Percentiles rank a stretch among this genome's conserved stretches.
phyloP scores from a whole-genome alignment of 2,113 vertebrate species.

The Balaenoptera acutorostrata region DNA sequence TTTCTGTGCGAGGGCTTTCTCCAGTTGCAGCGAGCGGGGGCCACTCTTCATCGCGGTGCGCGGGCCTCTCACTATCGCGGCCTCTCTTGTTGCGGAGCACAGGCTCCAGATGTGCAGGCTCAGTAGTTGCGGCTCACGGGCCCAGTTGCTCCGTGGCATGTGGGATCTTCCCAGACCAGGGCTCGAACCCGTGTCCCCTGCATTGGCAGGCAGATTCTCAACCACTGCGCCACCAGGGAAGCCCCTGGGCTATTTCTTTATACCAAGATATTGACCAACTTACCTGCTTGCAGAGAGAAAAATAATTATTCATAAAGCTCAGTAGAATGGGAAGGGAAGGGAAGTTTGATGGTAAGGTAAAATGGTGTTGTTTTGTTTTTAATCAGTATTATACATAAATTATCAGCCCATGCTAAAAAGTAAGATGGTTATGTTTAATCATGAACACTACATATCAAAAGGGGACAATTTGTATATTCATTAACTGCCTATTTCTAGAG shows the following conservation, averaged over 20 bases:
- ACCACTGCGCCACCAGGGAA: too few species aligned
- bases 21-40: too few species aligned
- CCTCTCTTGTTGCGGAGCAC: too few species aligned
- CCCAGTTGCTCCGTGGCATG: too few species aligned
- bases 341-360: not conserved
- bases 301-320: not conserved
- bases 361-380: not conserved
- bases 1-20: too few species aligned
- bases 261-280: not conserved
- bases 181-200: too few species aligned
- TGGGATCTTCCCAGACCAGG: too few species aligned
- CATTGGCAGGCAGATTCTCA: too few species aligned
- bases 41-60: too few species aligned
- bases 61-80: too few species aligned
- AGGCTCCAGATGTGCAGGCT: too few species aligned
- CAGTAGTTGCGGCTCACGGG: too few species aligned
- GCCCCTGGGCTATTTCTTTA: not conserved
- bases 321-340: not conserved
- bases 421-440: not conserved
- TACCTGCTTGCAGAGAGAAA: not conserved
- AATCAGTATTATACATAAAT: not conserved
- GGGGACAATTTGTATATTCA: not conserved
- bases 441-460: not conserved
- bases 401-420: not conserved
- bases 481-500: not conserved